These are phyloP conservation scores for Dendropsophus ebraccatus DNA, from an alignment of 2,113 vertebrate genomes.

Conservation along the genomic window DNA sequence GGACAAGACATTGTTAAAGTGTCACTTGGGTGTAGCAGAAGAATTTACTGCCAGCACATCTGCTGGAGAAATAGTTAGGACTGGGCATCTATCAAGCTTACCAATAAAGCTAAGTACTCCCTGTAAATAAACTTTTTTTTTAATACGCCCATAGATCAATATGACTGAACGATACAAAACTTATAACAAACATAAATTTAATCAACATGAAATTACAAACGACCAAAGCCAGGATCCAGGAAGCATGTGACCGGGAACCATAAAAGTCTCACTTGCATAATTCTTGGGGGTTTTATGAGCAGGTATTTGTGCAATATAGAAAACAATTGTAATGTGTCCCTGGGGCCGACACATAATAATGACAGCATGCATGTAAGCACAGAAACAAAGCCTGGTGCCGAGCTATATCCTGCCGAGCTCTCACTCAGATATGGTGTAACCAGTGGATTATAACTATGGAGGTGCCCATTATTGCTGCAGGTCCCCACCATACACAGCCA, in stretches of 20 bases:
- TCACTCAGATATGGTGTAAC: background rate
- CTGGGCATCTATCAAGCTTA: constrained; percentile 1
- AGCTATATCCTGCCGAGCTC: background rate
- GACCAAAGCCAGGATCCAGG: constrained; percentile 37
- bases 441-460: background rate
- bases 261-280: constrained; percentile 57
- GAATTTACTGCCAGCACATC: constrained; percentile 38
- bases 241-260: constrained; percentile 39
- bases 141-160: constrained; percentile 12
- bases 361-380: background rate
- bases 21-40: constrained; percentile 23
- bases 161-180: background rate
- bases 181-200: background rate
- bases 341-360: background rate
- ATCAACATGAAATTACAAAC: constrained; percentile 21
- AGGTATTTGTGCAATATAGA: constrained; percentile 44
- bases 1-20: constrained; percentile 37
- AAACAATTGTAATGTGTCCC: constrained; percentile 22
- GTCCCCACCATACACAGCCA: background rate
- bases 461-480: background rate
- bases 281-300: constrained; percentile 45
- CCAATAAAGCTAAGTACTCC: constrained; percentile 24
- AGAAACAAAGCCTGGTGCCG: background rate
- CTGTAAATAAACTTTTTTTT: constrained; percentile 37
- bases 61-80: constrained; percentile 25